Evolutionary conservation across 2,888 invertebrate species (phyloP).

Genomic region (Phortica magna): DNA sequence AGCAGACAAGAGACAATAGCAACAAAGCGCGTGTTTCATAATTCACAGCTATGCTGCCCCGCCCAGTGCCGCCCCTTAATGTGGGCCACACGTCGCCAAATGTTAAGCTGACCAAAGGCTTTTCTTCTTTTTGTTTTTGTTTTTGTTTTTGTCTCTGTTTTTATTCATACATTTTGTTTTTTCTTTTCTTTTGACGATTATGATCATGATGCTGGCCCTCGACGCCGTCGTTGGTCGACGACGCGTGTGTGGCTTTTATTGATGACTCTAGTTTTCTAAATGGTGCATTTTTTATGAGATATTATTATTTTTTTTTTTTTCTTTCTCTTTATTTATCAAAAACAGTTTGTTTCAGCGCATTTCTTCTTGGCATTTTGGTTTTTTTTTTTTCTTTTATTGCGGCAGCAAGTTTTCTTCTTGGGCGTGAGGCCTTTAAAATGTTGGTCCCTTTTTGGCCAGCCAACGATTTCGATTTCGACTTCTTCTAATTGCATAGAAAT

Average conservation of each 20-base stretch:
- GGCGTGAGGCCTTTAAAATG: not conserved
- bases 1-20: too few relatives aligned
- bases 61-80: not conserved
- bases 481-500: conserved; percentile 62
- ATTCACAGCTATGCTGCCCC: not conserved
- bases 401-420: conserved; percentile 6
- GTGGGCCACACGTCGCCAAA: not conserved
- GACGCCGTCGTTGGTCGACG: not conserved
- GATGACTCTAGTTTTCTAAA: conserved; percentile 21
- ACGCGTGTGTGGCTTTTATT: conserved; percentile 30
- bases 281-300: conserved; percentile 28
- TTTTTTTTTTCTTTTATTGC: conserved; percentile 16
- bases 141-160: too few relatives aligned
- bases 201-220: conserved; percentile 24
- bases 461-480: conserved; percentile 11
- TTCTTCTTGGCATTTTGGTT: not conserved
- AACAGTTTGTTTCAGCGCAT: conserved; percentile 18
- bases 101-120: not conserved
- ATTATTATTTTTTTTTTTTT: not conserved
- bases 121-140: too few relatives aligned
- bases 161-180: too few relatives aligned
- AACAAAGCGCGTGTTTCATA: conserved; percentile 24
- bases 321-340: conserved; percentile 20
- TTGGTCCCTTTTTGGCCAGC: not conserved
- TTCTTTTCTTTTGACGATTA: conserved; percentile 13